Conservation (phyloP, 2,113 vertebrate species). For the Petromus typicus region DNA sequence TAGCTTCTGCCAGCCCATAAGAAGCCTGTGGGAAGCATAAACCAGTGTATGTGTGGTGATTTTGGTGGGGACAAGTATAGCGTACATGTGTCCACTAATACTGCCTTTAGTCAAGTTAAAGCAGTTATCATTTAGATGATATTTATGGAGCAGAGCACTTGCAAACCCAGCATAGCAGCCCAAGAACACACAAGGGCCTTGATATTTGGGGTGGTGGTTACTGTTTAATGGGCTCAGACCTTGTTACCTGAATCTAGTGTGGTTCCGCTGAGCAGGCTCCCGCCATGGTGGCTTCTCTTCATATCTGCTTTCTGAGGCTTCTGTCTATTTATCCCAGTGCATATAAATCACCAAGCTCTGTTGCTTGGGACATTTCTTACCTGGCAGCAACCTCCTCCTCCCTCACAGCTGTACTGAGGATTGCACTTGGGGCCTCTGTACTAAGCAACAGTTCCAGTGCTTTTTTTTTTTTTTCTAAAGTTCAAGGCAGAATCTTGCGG, state of each 20-base stretch:
- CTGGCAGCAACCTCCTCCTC: too few relatives aligned
- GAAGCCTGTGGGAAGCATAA: constrained; percentile 57
- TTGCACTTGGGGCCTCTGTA: neutral
- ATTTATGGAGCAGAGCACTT: neutral
- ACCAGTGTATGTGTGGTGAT: constrained; percentile 48
- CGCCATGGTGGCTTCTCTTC: accelerated
- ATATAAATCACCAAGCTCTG: accelerated
- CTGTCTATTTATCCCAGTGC: accelerated
- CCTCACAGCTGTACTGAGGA: neutral
- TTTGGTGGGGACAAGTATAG: neutral
- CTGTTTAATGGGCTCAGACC: neutral
- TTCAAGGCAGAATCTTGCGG: neutral
- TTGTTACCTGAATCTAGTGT: accelerated
- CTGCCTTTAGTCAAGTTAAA: neutral
- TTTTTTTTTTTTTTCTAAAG: neutral
- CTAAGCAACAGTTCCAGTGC: neutral
- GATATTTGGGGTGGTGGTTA: accelerated
- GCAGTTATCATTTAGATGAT: neutral
- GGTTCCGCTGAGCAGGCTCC: neutral
- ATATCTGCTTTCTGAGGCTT: accelerated
- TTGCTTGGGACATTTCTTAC: accelerated
- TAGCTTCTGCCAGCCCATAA: constrained; percentile 78
- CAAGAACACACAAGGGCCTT: neutral
- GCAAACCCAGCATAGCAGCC: too few relatives aligned
- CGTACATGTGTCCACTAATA: neutral